Base-by-base conservation (phyloP, 2,797 vertebrate species). In the Cirrhinus mrigala region DNA sequence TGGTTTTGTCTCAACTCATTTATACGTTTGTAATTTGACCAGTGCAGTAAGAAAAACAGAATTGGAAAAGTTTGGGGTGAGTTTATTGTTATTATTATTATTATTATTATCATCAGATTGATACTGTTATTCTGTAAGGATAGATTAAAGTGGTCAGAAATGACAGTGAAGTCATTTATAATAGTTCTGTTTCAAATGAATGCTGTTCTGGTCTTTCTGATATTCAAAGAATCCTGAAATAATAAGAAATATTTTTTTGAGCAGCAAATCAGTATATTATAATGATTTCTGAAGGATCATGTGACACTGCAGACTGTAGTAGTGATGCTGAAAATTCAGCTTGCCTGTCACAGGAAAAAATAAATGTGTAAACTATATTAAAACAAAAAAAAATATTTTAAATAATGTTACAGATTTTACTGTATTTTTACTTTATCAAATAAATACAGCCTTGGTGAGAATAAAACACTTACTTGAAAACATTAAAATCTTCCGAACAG, bases 351-450 rank as follows among this genome's bases (percentile, higher is more conserved):
- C 66, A 69, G 24, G 4, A 52, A 22, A 33, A 54, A 20, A 75
- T 75, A 6, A 52, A 4, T 12, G 27, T 11, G 15, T 33, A 33
- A 22, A 20, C 11, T 52, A 75, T 76, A 15, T 15, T 37, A 33
- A 54, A 75, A 56, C 11, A 37, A 11, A 76, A 54, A 76, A 56
- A 76, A 16, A 18, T 74, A 18, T 74, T 74, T 18, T 74, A 52
- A 73, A 73, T 48, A 9, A 29, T 3, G 16, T 9, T 58, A 11
- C 14, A 16, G 18, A 22, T 69, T 40, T 46, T n/a, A 46, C 2
- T n/a, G 69, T n/a, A 15, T 46, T 48, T 16, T 46, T 70, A 46
- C 6, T 18, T 16, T 16, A 54, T 20, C 3, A 56, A 56, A 56
- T 20, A 56, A 22, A 22, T 56, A 18, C 54, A 56, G 18, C 54